Evolutionary conservation across 2,888 invertebrate species (phyloP), one percentile per base, ranked within the genome.

Genomic region (Toxonevra muliebris): DNA sequence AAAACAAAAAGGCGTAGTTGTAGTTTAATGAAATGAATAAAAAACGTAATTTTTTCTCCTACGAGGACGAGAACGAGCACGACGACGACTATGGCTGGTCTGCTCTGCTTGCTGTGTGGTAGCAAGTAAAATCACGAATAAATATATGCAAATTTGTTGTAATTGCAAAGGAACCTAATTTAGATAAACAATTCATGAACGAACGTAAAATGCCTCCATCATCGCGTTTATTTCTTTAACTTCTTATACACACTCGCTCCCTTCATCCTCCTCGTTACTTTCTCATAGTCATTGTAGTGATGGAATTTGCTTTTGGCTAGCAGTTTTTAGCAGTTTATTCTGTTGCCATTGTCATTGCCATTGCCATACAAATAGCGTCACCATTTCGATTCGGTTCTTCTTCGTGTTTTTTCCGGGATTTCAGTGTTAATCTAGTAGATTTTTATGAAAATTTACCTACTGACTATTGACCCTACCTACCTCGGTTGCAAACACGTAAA

Each of bases 171-270:
- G 66, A 72, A 61, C 69, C 69, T 71, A 68, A 69, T 72, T 72
- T 68, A 69, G 69, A 71, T 72, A 69, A 71, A 72, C 70, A 71
- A 72, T 72, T 70, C 70, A 70, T 70, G 72, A 66, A 59, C 50
- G 43, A 20, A 58, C 50, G 43, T 30, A 58, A 65, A 64, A 65
- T 55, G 58, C 48, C 45, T 45, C 17, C 19, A 19, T 17, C 43
- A 13, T 59, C 43, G 58, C 40, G 17, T 13, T 55, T 55, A 11
- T 4, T 57, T 15, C 40, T 59, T 8, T 17, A 2, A 17, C 43
- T 45, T 3, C 45, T 42, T 9, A 1, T 58, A n/a, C 9, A 9
- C 40, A 30, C 13, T 57, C 13, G 30, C 12, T 19, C 30, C 8
- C 13, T 55, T 10, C 13, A 19, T 9, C 10, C 13, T 17, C 2